Conservation (phyloP, 2,888 invertebrate genomes). For the Aricia artaxerxes region DNA sequence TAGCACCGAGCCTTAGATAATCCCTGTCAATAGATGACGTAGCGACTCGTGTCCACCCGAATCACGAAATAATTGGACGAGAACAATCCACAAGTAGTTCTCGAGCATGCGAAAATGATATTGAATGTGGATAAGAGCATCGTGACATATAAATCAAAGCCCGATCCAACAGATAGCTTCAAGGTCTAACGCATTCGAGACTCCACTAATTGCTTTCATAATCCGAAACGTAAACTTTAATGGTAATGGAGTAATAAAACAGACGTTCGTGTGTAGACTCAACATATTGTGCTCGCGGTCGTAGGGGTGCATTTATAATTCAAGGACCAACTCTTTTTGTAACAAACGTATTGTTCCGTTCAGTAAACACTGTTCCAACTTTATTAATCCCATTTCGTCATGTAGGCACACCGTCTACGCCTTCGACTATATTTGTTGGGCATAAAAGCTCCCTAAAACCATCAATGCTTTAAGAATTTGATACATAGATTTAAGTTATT, state of each 20-base stretch:
- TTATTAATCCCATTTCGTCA: not conserved
- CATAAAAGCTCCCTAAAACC: not conserved
- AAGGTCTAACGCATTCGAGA: conserved; percentile 32
- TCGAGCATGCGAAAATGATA: not conserved
- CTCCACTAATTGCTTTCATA: conserved; percentile 26
- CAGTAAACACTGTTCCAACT: conserved; percentile 1
- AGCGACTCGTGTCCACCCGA: not conserved
- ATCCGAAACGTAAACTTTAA: conserved; percentile 26
- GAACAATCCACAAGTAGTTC: not conserved
- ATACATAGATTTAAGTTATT: not conserved
- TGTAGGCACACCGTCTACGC: conserved; percentile 10
- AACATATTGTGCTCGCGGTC: not conserved
- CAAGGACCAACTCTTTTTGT: conserved; percentile 20
- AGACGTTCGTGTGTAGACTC: conserved; percentile 11
- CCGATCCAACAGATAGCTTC: conserved; percentile 21
- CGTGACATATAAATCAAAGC: conserved; percentile 25
- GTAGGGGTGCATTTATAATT: conserved; percentile 30
- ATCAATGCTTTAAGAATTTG: not conserved
- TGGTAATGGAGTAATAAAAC: conserved; percentile 27
- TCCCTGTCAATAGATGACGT: not conserved
- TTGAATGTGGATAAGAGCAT: not conserved
- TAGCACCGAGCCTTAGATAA: not conserved
- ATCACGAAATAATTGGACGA: conserved; percentile 1
- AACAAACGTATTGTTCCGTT: conserved; percentile 18
- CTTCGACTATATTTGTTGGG: not conserved